Evolutionary conservation across 2,113 vertebrate genomes (phyloP).

Genomic region (Pyrgilauda ruficollis): DNA sequence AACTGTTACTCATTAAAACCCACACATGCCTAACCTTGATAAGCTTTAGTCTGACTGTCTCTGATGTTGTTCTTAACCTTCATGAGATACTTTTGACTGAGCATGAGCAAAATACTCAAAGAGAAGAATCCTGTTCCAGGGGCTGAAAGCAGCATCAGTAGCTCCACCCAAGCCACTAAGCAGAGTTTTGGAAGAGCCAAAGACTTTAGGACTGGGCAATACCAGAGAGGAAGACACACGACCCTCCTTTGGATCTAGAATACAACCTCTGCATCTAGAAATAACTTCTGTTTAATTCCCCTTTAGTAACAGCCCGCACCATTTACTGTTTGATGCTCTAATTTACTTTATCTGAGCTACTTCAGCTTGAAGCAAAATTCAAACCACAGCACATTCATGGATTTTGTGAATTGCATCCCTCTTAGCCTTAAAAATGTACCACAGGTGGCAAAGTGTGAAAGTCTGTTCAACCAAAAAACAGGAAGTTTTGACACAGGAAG

Average conservation of each 20-base stretch:
- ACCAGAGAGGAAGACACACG: neutral
- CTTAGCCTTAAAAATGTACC: neutral
- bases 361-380: neutral
- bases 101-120: neutral
- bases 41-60: neutral
- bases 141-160: neutral
- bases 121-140: neutral
- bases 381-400: rapidly evolving
- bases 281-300: neutral
- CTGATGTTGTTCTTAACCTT: neutral
- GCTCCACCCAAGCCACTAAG: neutral
- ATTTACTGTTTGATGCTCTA: neutral
- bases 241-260: neutral
- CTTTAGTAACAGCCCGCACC: neutral
- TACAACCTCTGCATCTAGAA: neutral
- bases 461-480: neutral
- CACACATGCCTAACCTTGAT: neutral
- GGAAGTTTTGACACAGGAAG: neutral
- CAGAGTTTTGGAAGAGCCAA: neutral
- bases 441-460: neutral
- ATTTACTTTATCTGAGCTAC: neutral
- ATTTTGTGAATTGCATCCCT: neutral
- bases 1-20: neutral
- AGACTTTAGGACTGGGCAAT: neutral
- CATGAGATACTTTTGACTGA: neutral